A percentile compares a stretch with the other conserved stretches of the same genome.
Conservation (phyloP, 1,140 invertebrate genomes). For the Macrobrachium nipponense region DNA sequence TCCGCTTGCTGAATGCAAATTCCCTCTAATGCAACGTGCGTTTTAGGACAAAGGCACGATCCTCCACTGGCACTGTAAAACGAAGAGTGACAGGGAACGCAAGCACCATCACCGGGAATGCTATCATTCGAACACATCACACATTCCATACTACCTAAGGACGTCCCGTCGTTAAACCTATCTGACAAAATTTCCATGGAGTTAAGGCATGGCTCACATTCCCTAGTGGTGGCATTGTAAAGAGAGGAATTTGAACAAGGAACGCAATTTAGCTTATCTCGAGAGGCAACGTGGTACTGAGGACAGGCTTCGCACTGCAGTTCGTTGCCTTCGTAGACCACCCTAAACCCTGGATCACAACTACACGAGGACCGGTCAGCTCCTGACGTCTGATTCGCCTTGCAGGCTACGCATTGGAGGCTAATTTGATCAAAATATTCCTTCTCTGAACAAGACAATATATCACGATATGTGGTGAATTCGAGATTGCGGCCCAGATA, state of each 20-base stretch:
- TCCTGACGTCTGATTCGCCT: slow-evolving; percentile 35
- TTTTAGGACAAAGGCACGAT: slow-evolving; percentile 66
- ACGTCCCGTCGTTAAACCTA: slow-evolving; percentile 50
- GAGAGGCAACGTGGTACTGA: slow-evolving; percentile 30
- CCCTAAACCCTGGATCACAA: slow-evolving; percentile 31
- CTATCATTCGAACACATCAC: slow-evolving; percentile 69
- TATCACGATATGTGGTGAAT: slow-evolving; percentile 24
- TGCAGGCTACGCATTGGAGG: slow-evolving; percentile 44
- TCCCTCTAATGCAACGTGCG: slow-evolving; percentile 66
- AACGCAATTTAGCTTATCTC: slow-evolving; percentile 51
- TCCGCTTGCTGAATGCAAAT: slow-evolving; percentile 69
- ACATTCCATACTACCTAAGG: slow-evolving; percentile 66
- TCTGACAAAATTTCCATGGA: slow-evolving; percentile 36
- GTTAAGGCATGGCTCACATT: slow-evolving; percentile 42
- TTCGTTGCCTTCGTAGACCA: background rate
- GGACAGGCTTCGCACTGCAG: slow-evolving; percentile 52
- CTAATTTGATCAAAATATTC: slow-evolving; percentile 47
- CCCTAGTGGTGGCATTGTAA: slow-evolving; percentile 41
- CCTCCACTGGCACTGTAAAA: slow-evolving; percentile 57
- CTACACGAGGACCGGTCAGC: slow-evolving; percentile 26
- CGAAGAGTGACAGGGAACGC: slow-evolving; percentile 69
- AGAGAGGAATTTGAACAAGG: slow-evolving; percentile 14
- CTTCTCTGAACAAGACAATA: slow-evolving; percentile 9
- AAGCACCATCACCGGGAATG: slow-evolving; percentile 69
- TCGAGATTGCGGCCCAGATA: slow-evolving; percentile 20